These are phyloP conservation scores for Reticulitermes speratus DNA, from an alignment of 1,140 invertebrate genomes.

Conservation along the genomic window DNA sequence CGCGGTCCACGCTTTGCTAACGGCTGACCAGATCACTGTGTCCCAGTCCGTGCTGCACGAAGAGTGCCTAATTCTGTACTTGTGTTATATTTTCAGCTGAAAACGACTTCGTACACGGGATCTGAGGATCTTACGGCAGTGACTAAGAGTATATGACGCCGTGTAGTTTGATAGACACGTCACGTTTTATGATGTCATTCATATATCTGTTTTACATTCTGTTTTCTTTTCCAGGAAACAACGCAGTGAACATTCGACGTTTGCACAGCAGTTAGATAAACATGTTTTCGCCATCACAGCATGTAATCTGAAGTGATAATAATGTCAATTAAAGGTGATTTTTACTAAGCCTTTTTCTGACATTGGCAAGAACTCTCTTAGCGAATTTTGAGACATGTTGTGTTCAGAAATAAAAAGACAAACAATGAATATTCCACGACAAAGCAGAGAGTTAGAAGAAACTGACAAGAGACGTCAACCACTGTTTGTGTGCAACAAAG, in stretches of 20 bases:
- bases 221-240: conserved; percentile 1
- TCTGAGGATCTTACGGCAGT: no score
- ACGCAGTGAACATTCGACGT: not conserved
- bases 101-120: no score
- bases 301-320: not conserved
- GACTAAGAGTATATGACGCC: no score
- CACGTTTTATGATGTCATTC: not conserved
- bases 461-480: not conserved
- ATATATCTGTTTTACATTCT: not conserved
- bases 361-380: not conserved
- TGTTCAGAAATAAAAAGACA: not conserved
- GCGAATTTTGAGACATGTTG: not conserved
- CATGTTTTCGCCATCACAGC: not conserved
- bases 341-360: not conserved
- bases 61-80: no score
- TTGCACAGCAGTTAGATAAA: not conserved
- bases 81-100: no score
- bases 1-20: no score
- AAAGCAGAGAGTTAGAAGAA: not conserved
- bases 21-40: no score
- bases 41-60: no score
- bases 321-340: not conserved
- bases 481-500: not conserved
- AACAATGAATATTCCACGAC: not conserved
- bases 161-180: no score